Evolutionary conservation across 2,888 invertebrate genomes (phyloP), one percentile per base, ranked within the genome.

Genomic region (Argyresthia albistria): DNA sequence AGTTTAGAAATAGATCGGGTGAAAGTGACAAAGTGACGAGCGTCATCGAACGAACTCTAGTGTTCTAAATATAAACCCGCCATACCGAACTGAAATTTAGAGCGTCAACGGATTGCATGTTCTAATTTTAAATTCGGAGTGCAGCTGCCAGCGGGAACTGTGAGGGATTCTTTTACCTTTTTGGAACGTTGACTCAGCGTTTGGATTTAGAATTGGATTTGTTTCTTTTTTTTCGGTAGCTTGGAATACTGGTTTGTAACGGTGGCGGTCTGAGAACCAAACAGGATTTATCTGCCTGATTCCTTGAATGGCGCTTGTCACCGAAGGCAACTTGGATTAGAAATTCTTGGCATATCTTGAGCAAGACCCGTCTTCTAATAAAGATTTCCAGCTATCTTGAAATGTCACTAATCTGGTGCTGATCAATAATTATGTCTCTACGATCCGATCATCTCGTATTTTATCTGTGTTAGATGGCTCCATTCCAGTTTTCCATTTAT

Each of bases 61-160:
- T 63, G 75, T 70, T 78, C 81, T 84, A 82, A 74, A 74, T 81
- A 73, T 84, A 74, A 71, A 43, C 36, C 12, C 73, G 69, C 72
- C 81, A 80, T 82, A 75, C 80, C 80, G 76, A 77, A 76, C 76
- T 69, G 76, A 81, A 75, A 86, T 84, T 80, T 86, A 80, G 84
- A 80, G 71, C 86, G 69, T 70, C 76, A 78, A 80, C 80, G 79
- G 76, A 81, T 79, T 81, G 80, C 80, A 74, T 67, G 76, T 71
- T 75, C 81, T 81, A 80, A 71, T 71, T 80, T 76, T 80, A 78
- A 74, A 69, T 60, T 61, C 66, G 69, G 35, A 37, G 76, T 79
- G 83, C 86, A 84, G 82, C 82, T 83, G 82, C 83, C 74, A 70
- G 73, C 67, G 71, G 79, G 77, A 80, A 81, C 82, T 76, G 75